Base-by-base conservation (phyloP, 2,888 invertebrate genomes). In the Steinernema scapterisci region DNA sequence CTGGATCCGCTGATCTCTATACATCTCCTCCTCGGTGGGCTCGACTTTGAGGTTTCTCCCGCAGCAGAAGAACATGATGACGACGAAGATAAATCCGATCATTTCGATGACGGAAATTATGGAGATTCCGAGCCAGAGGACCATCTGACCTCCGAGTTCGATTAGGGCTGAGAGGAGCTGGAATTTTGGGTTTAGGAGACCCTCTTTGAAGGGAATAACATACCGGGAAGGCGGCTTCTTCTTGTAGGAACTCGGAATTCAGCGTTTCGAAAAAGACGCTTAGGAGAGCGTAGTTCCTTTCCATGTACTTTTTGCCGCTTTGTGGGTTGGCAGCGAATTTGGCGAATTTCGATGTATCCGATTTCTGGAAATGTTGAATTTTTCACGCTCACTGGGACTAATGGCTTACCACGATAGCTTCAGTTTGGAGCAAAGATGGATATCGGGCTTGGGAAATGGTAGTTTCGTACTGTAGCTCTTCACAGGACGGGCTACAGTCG, bases 61-160 rank as follows among this genome's bases (percentile, higher is more conserved):
- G 19, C 48, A 74, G n/a, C 45, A 51, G 54, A 52, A 45, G 72
- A 74, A 75, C 19, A 74, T n/a, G 21, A 52, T 0, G 25, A 75
- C 11, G 27, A 75, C 48, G 44, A 74, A 27, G 21, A 75, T 21
- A 54, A 75, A 51, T 2, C 74, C 72, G 31, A 48, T 23, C 27
- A 72, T 72, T 43, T 75, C 75, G 31, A 75, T 72, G 52, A 75
- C 75, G 23, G 74, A 73, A 27, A 75, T 52, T 9, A 75, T 31
- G 25, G 75, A 75, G 31, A 70, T 73, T 23, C 75, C 75, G 0
- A 63, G 46, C 75, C 75, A 75, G 43, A 75, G 70, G n/a, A 72
- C 63, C 43, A 56, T 72, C 46, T 77, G 75, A 51, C 77, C 77
- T 25, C 77, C 77, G 5, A 77, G 63, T 70, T 77, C 77, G 46